Evolutionary conservation across 2,888 invertebrate genomes (phyloP), one percentile per base, ranked within the genome.

Genomic region (Brenthis hecate): DNA sequence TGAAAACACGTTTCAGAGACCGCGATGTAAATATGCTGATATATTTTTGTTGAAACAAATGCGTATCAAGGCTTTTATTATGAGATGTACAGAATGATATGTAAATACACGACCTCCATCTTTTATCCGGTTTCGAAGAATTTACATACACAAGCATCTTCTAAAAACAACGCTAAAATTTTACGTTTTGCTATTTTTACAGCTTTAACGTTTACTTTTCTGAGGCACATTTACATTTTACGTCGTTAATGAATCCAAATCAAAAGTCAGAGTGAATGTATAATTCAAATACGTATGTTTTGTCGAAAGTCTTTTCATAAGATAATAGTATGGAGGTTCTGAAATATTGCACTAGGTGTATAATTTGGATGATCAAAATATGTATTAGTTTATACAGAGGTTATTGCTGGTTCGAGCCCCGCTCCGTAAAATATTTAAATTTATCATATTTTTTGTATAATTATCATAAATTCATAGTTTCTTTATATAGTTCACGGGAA

Each of bases 11-110:
- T 43, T 43, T 43, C 36, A 11, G 2, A 43, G 36, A 28, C 48
- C 60, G 36, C 53, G 43, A 55, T 54, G 57, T 67, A 54, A 65
- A 63, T 50, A 53, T 73, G 28, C 14, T 43, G 14, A 47, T 23
- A 72, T 69, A 56, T 72, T 74, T 73, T 68, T 61, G 60, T 53
- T 65, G 64, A 55, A 65, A 72, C 70, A 70, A 70, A 70, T 62
- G 70, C 50, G 60, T 66, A 70, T 47, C 65, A 65, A 32, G 61
- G 65, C 74, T 67, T 43, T 69, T 71, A 70, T 72, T 65, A 66
- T 71, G 67, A 71, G 70, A 67, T 71, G 66, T 67, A 70, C 48
- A 66, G 69, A 71, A 69, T 69, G 71, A 73, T 74, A 72, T 74
- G 71, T 70, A 70, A 74, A 73, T 72, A 66, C 53, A 58, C 66